These are phyloP conservation scores for Tubulanus polymorphus DNA, from an alignment of 2,888 invertebrate genomes.

Conservation along the genomic window DNA sequence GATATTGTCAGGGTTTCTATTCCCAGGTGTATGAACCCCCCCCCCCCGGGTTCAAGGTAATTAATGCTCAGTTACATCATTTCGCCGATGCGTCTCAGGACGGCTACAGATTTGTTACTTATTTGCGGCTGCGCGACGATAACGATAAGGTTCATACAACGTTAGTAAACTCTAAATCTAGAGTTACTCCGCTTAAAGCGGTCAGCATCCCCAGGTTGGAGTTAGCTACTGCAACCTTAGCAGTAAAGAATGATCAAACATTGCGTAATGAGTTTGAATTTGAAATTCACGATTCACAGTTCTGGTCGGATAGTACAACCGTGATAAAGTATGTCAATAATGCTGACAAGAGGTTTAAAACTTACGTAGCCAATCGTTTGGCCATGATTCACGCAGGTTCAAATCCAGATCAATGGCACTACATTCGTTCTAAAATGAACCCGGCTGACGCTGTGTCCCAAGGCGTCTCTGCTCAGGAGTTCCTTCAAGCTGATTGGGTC, in stretches of 20 bases:
- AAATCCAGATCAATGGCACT: not conserved
- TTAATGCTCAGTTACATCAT: conserved; percentile 1
- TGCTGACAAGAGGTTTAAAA: conserved; percentile 1
- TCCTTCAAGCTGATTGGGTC: no score
- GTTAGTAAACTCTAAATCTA: conserved; percentile 4
- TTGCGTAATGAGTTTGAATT: not conserved
- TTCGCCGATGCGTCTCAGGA: conserved; percentile 9
- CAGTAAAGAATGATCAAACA: no score
- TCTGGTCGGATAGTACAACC: conserved; percentile 7
- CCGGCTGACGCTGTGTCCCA: conserved; percentile 6
- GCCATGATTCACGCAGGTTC: conserved; percentile 2
- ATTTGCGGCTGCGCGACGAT: not conserved
- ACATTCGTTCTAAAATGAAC: not conserved
- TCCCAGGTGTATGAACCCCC: conserved; percentile 7
- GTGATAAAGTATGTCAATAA: conserved; percentile 3
- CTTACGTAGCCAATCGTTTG: conserved; percentile 2
- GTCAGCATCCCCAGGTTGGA: conserved; percentile 8
- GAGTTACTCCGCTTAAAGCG: conserved; percentile 6
- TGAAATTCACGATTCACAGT: not conserved
- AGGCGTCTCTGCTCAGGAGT: not conserved
- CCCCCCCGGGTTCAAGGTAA: not conserved
- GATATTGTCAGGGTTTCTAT: not conserved
- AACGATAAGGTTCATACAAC: conserved; percentile 3
- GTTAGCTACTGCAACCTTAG: conserved; percentile 7
- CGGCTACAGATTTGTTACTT: conserved; percentile 5